Conservation (phyloP, 2,888 invertebrate genomes). For the Cantharis lateralis region DNA sequence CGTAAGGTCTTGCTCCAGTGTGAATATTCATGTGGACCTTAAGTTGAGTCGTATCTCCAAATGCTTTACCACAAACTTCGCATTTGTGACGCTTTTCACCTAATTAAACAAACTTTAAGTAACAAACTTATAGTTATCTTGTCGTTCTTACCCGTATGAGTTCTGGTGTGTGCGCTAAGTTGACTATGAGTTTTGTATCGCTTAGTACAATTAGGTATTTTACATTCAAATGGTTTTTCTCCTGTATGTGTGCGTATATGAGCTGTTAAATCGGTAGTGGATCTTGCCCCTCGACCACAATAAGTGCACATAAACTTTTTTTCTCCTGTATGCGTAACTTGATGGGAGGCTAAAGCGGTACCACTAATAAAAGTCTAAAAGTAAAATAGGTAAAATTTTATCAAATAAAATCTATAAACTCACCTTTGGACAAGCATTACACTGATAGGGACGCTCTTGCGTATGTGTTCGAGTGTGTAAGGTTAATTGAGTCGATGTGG, state of each 20-base stretch:
- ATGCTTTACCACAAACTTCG: slow-evolving; percentile 38
- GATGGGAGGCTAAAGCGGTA: slow-evolving; percentile 40
- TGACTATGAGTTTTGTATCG: slow-evolving; percentile 43
- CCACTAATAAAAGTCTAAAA: slow-evolving; percentile 40
- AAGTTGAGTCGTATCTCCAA: slow-evolving; percentile 40
- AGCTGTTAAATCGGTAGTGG: slow-evolving; percentile 39
- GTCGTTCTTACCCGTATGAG: slow-evolving; percentile 39
- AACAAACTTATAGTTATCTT: neutral
- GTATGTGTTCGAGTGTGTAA: slow-evolving; percentile 42
- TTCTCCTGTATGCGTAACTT: slow-evolving; percentile 42
- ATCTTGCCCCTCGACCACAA: slow-evolving; percentile 41
- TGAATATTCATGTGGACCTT: slow-evolving; percentile 41
- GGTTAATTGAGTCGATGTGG: slow-evolving; percentile 43
- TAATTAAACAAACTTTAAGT: slow-evolving; percentile 11
- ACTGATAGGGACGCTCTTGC: slow-evolving; percentile 42
- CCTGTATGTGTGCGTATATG: slow-evolving; percentile 43
- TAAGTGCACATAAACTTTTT: slow-evolving; percentile 40
- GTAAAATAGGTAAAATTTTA: neutral
- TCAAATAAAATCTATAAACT: neutral
- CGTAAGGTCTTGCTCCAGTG: slow-evolving; percentile 41
- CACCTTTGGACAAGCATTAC: slow-evolving; percentile 42
- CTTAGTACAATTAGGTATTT: slow-evolving; percentile 40
- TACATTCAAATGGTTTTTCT: slow-evolving; percentile 42
- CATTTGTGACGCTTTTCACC: slow-evolving; percentile 44
- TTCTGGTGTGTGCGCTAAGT: slow-evolving; percentile 39